phyloP scores from a whole-genome alignment of 1,140 invertebrate species.

The Oryctes rhinoceros region DNA sequence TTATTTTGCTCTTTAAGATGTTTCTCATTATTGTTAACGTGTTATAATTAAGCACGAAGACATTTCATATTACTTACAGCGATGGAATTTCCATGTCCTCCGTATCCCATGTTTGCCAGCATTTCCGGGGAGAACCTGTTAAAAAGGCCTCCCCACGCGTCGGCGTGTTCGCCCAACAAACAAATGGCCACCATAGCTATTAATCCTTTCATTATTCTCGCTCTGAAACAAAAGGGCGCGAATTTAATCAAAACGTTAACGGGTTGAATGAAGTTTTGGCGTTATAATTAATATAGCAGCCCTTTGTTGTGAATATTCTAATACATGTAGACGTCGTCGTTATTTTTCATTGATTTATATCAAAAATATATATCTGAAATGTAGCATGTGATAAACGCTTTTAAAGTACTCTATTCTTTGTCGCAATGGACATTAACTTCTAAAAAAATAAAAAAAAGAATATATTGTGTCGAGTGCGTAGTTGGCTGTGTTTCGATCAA shows the following conservation, averaged over 20 bases:
- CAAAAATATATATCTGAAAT: too few relatives aligned
- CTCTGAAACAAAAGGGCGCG: constrained; percentile 33
- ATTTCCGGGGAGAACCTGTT: constrained; percentile 87
- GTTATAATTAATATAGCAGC: neutral
- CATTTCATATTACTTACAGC: constrained; percentile 62
- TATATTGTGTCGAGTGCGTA: too few relatives aligned
- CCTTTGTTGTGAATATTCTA: too few relatives aligned
- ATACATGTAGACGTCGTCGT: neutral
- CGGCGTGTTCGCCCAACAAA: constrained; percentile 56
- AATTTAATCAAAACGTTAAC: constrained; percentile 36
- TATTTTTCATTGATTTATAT: neutral
- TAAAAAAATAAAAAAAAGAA: too few relatives aligned
- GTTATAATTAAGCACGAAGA: neutral
- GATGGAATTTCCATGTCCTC: constrained; percentile 68
- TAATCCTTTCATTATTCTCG: constrained; percentile 46
- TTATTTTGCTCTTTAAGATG: too few relatives aligned
- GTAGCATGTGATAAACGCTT: too few relatives aligned
- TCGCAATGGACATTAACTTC: too few relatives aligned
- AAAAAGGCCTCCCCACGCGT: constrained; percentile 82
- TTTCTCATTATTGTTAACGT: neutral
- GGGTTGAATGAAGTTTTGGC: neutral
- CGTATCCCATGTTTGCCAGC: constrained; percentile 80
- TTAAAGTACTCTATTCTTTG: too few relatives aligned
- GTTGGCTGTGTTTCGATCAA: too few relatives aligned
- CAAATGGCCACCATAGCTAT: constrained; percentile 51